Percentiles rank a stretch among this genome's conserved stretches.
Conservation (phyloP, 2,797 vertebrate species). For the Danionella dracula region DNA sequence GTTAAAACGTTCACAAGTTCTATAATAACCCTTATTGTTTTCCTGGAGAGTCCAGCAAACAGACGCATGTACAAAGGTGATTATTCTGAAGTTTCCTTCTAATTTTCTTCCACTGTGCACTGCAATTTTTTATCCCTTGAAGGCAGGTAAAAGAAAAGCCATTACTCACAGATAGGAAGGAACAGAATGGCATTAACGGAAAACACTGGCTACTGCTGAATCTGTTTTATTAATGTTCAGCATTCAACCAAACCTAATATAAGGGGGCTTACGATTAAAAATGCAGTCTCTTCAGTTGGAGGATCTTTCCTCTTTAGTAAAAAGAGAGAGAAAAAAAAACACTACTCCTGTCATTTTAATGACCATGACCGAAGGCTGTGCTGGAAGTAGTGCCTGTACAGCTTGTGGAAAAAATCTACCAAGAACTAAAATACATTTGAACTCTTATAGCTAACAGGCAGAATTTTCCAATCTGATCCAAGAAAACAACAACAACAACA, state of each 20-base stretch:
- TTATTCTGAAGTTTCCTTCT: conserved; percentile 23
- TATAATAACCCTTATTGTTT: conserved; percentile 32
- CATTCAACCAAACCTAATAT: conserved; percentile 32
- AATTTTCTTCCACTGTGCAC: conserved; percentile 25
- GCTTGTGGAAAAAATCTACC: too few species aligned
- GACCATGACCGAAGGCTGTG: conserved; percentile 13
- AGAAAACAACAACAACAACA: too few species aligned
- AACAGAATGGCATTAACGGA: conserved; percentile 30
- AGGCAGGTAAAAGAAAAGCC: conserved; percentile 38
- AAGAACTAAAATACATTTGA: too few species aligned
- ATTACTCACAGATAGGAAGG: conserved; percentile 32
- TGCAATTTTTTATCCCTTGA: conserved; percentile 39
- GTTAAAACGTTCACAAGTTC: conserved; percentile 35
- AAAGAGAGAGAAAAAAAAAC: too few species aligned
- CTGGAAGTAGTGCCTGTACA: neutral
- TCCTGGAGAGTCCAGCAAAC: conserved; percentile 26
- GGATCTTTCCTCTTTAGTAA: neutral
- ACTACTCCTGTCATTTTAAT: conserved; percentile 27
- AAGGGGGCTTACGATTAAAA: conserved; percentile 30
- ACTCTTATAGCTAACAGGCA: too few species aligned
- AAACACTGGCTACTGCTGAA: conserved; percentile 22
- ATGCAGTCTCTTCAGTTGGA: conserved; percentile 17
- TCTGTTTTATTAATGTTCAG: conserved; percentile 46
- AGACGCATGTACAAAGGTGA: conserved; percentile 25
- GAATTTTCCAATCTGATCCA: too few species aligned